These are phyloP conservation scores for Anneissia japonica DNA, from an alignment of 35 echinoderm and acorn worm genomes.

Conservation along the genomic window DNA sequence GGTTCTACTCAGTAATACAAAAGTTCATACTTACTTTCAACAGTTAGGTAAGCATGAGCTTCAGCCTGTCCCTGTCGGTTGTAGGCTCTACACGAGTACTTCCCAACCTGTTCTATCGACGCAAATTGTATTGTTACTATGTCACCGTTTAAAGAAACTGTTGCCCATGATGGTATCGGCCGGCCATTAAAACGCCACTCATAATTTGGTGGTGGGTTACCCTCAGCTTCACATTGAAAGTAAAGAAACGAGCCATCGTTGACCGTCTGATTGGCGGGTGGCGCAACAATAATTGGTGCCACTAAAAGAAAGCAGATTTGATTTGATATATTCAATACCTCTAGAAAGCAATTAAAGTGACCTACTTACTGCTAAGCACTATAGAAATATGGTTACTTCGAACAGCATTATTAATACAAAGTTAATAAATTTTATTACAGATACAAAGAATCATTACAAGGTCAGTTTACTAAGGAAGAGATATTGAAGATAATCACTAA, in stretches of 20 bases:
- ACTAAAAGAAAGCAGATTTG: constrained; percentile 28
- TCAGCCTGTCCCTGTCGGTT: constrained; percentile 54
- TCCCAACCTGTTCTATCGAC: constrained; percentile 21
- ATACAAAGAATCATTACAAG: neutral
- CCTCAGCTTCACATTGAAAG: constrained; percentile 64
- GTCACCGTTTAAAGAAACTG: constrained; percentile 31
- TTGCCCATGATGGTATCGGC: constrained; percentile 44
- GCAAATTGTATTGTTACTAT: constrained; percentile 48
- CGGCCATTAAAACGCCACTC: constrained; percentile 68
- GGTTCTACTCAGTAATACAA: no score
- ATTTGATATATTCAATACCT: neutral
- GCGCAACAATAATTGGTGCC: constrained; percentile 40
- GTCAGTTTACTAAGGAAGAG: neutral
- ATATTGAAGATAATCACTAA: neutral
- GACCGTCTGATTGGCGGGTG: constrained; percentile 58
- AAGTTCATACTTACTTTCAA: constrained; percentile 39
- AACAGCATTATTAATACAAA: neutral
- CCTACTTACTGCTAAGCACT: no score
- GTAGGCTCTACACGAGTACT: constrained; percentile 55
- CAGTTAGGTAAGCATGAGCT: constrained; percentile 35
- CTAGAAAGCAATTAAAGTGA: neutral
- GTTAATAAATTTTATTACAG: neutral
- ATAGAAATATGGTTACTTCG: no score
- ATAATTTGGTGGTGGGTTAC: constrained; percentile 45
- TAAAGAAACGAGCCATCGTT: constrained; percentile 48